Percentiles rank a stretch among this genome's conserved stretches.
Conservation (phyloP, 92 coral and sea anemone species). For the Bergia sp. region DNA sequence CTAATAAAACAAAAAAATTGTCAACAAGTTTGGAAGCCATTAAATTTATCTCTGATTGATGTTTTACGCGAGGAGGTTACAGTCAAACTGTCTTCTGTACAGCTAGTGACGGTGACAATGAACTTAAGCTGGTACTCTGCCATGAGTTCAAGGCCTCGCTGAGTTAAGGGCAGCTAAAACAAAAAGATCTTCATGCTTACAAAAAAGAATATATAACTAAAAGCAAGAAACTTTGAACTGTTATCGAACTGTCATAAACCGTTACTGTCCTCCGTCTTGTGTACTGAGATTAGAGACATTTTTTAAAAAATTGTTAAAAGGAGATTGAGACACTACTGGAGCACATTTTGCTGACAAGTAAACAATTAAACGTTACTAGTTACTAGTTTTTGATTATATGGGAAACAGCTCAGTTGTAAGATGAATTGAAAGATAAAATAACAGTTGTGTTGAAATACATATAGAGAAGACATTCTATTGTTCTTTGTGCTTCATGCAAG, state of each 20-base stretch:
- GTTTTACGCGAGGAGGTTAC: too few species aligned
- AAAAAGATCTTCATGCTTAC: not conserved
- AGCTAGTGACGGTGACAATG: not conserved
- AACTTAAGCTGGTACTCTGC: not conserved
- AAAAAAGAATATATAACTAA: too few species aligned
- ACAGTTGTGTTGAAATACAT: not conserved
- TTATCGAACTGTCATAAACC: not conserved
- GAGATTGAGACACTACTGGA: not conserved
- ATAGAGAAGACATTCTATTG: too few species aligned
- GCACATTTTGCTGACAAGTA: not conserved
- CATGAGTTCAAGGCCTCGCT: not conserved
- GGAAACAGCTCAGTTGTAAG: not conserved
- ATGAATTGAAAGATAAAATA: not conserved
- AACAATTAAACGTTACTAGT: not conserved
- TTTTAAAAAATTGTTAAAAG: not conserved
- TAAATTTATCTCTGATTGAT: too few species aligned
- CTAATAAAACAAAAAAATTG: too few species aligned
- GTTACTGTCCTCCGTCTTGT: not conserved
- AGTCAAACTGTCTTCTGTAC: not conserved
- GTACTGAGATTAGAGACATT: not conserved
- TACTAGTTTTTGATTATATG: not conserved
- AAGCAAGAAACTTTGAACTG: too few species aligned
- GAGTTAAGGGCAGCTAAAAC: not conserved
- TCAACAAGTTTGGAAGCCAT: too few species aligned
- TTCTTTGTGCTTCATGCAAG: not conserved